A percentile compares a stretch with the other conserved stretches of the same genome.
Conservation (phyloP, 2,888 invertebrate species). For the Ophion slaviceki region DNA sequence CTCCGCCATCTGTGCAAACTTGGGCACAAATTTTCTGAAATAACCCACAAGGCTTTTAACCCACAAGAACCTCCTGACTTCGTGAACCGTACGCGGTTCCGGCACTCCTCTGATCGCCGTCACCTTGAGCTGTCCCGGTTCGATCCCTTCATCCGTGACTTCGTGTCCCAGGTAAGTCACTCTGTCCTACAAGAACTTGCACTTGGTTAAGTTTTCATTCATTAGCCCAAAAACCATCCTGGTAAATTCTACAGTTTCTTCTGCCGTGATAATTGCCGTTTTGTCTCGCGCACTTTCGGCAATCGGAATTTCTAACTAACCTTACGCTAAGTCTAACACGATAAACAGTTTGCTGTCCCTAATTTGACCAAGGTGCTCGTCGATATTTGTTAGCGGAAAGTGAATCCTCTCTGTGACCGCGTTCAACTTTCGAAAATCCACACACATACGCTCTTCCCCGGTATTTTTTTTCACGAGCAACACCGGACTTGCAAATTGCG, state of each 20-base stretch:
- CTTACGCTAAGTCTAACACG: neutral
- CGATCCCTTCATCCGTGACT: neutral
- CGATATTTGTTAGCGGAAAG: neutral
- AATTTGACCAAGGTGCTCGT: neutral
- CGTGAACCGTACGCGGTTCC: neutral
- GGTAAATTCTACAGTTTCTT: neutral
- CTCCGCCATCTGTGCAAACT: neutral
- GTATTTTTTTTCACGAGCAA: no score
- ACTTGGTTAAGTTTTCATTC: neutral
- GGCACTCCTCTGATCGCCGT: neutral
- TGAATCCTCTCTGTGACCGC: neutral
- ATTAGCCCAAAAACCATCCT: neutral
- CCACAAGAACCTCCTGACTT: neutral
- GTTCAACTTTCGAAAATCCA: neutral
- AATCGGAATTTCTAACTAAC: neutral
- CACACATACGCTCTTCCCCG: neutral
- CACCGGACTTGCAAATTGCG: no score
- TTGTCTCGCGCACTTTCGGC: neutral
- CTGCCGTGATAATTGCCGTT: no score
- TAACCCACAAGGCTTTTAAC: neutral
- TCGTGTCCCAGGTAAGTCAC: neutral
- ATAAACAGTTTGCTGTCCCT: neutral
- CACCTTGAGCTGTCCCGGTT: neutral
- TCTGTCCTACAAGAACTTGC: neutral
- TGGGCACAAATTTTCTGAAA: neutral